Conservation (phyloP, 2,888 invertebrate species). For the Amphiduros pacificus region DNA sequence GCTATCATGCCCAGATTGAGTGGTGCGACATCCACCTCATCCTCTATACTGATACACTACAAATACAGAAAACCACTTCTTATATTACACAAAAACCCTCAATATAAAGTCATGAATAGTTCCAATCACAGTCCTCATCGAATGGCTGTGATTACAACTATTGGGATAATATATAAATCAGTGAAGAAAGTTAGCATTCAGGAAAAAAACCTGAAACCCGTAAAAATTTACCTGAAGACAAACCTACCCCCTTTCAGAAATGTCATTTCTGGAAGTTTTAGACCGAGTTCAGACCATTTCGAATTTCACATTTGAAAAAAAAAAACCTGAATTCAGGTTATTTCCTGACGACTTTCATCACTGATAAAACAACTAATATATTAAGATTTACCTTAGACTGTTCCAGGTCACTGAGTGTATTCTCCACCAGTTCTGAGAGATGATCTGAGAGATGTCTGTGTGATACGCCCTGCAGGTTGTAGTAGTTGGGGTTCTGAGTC, state of each 20-base stretch:
- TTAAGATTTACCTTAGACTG: constrained; percentile 74
- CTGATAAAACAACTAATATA: neutral
- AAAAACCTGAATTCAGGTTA: too few relatives aligned
- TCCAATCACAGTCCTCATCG: neutral
- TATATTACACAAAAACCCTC: neutral
- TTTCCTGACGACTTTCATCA: too few relatives aligned
- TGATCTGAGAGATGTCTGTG: constrained; percentile 98
- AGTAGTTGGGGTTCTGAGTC: constrained; percentile 99
- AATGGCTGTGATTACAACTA: neutral
- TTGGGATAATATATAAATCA: neutral
- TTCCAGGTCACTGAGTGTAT: constrained; percentile 89
- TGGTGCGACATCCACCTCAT: constrained; percentile 96
- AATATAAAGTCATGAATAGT: neutral
- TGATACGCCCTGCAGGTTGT: constrained; percentile 89
- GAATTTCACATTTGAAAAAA: too few relatives aligned
- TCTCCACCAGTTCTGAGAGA: constrained; percentile 95
- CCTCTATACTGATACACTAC: constrained; percentile 90
- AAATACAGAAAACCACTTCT: constrained; percentile 17
- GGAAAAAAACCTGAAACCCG: too few relatives aligned
- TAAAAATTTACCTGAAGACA: too few relatives aligned
- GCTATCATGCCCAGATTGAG: constrained; percentile 99
- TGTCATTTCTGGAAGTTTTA: too few relatives aligned
- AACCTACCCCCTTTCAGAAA: too few relatives aligned
- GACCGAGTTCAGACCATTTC: too few relatives aligned
- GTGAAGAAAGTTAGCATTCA: too few relatives aligned